phyloP scores from a whole-genome alignment of 2,113 vertebrate genomes.

The Chloropsis cyanopogon region DNA sequence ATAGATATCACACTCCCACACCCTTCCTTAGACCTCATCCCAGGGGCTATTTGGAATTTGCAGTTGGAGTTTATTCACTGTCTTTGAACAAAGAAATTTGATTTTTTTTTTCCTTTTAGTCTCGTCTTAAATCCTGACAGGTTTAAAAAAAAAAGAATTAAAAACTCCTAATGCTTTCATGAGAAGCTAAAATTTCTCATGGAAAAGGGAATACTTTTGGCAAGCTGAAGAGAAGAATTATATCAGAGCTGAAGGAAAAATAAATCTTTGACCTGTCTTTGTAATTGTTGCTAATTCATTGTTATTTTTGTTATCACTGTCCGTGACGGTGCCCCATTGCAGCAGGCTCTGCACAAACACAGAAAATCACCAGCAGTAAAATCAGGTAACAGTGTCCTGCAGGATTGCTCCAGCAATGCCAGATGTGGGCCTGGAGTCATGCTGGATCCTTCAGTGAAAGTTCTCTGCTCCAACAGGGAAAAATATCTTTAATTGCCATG shows the following conservation, averaged over 20 bases:
- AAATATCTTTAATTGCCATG: neutral
- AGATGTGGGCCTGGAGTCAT: neutral
- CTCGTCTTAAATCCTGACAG: neutral
- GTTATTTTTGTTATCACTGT: neutral
- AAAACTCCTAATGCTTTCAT: neutral
- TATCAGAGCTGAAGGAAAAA: neutral
- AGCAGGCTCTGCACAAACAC: neutral
- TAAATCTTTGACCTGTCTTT: neutral
- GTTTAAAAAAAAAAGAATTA: neutral
- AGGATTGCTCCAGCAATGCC: neutral
- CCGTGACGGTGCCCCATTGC: neutral
- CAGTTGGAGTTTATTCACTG: neutral
- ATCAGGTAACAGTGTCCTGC: neutral
- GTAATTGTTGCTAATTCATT: constrained; percentile 6
- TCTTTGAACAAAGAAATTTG: constrained; percentile 4
- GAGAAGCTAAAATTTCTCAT: neutral
- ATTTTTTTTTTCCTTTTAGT: neutral
- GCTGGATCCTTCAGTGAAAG: neutral
- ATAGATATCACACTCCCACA: too few species aligned
- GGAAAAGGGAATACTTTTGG: neutral
- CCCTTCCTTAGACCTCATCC: neutral
- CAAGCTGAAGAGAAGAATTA: neutral
- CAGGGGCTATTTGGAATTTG: neutral
- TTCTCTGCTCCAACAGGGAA: neutral
- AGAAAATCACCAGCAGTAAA: neutral